A percentile compares a stretch with the other conserved stretches of the same genome.
These are phyloP conservation scores for Copsychus sechellarum DNA, from an alignment of 2,113 vertebrate genomes.

Conservation along the genomic window DNA sequence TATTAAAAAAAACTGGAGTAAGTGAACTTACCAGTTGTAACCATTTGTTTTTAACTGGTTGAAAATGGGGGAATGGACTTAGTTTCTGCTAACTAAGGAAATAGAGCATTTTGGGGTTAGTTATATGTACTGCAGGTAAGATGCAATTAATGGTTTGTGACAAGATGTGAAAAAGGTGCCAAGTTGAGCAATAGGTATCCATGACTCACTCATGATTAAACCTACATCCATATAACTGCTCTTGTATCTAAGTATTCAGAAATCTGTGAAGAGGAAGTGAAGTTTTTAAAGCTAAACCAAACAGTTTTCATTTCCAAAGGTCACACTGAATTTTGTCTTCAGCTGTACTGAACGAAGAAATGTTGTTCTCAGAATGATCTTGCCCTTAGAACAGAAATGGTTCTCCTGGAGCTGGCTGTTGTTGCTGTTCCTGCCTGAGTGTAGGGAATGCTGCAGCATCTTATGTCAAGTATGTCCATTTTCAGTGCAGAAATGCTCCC, in stretches of 20 bases:
- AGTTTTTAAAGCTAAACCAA: not conserved
- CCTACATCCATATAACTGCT: not conserved
- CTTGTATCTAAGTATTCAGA: not conserved
- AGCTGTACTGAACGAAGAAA: not conserved
- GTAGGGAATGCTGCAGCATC: not conserved
- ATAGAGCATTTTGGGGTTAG: not conserved
- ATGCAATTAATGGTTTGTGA: not conserved
- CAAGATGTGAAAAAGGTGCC: not conserved
- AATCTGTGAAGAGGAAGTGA: not conserved
- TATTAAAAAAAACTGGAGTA: not conserved
- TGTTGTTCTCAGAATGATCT: not conserved
- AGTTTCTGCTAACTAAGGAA: not conserved
- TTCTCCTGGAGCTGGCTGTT: not conserved
- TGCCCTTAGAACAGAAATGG: not conserved
- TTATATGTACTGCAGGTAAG: not conserved
- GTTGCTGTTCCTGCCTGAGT: not conserved
- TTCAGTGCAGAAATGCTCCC: not conserved
- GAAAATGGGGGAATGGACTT: not conserved
- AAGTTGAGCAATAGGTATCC: not conserved
- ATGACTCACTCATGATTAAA: not conserved
- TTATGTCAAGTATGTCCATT: fast-evolving
- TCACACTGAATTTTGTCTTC: not conserved
- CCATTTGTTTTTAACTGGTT: not conserved
- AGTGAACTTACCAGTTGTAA: not conserved
- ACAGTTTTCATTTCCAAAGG: not conserved